Evolutionary conservation across 2,888 invertebrate genomes (phyloP), one percentile per base, ranked within the genome.

Genomic region (Ophion obscuratus): DNA sequence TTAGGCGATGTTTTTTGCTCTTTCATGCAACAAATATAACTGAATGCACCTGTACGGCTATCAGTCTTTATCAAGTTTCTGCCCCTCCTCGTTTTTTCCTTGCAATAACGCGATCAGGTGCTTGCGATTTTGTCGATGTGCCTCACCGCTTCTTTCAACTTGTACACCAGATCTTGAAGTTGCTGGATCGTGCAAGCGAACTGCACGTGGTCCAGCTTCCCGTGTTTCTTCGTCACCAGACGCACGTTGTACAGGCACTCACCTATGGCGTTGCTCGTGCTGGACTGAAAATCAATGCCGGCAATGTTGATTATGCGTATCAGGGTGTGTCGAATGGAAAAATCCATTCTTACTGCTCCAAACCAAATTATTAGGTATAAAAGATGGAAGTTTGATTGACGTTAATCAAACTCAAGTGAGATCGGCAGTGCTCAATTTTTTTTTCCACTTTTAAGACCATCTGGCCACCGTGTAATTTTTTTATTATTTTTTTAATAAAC

Each of bases 141-240:
- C 88, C 96, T 93, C 74, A 95, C 95, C 73, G 96, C 95, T 91
- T 96, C 96, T 92, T 96, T 96, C 31, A 96, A 92, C 93, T 96
- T 96, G 89, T 96, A 96, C 83, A 96, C 95, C 81, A 96, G 94
- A 93, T 96, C 96, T 90, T 96, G 96, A 70, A 96, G 91, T 90
- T 96, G 96, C 87, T 96, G 96, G 59, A 95, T 95, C 64, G 95
- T 96, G 91, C 96, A 96, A 4, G 95, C 95, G 89, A 96, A 96
- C 87, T 94, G 94, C 20, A 96, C 91, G 89, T 95, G 94, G 57
- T 95, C 94, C 5, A 94, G 83, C 64, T 92, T 89, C 66, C 90
- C 91, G 76, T 91, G 87, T 85, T 92, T 89, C 40, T 90, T 90
- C 57, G 90, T 91, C 64, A 86, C 89, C 9, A 93, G 73, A 80